phyloP scores from a whole-genome alignment of 37 sponge, comb jelly and placozoan species.

The Corticium candelabrum region DNA sequence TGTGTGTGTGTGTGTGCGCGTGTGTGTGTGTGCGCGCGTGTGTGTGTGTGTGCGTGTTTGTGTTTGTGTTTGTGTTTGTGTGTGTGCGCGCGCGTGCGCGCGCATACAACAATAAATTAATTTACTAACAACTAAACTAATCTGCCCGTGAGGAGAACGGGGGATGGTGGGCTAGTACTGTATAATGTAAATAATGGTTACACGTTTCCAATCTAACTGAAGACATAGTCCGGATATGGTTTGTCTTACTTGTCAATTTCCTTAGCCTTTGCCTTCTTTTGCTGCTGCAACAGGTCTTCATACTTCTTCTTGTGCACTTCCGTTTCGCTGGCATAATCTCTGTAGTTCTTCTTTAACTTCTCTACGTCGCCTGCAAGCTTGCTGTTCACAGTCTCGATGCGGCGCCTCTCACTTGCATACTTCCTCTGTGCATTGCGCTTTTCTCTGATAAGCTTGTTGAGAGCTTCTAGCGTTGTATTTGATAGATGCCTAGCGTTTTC shows the following conservation, averaged over 20 bases:
- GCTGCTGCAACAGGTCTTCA: constrained; percentile 6
- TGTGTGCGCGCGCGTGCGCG: too few relatives aligned
- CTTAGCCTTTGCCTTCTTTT: not conserved
- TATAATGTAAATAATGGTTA: too few relatives aligned
- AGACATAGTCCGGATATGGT: not conserved
- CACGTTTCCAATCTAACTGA: too few relatives aligned
- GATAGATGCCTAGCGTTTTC: not conserved
- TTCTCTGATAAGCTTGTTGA: not conserved
- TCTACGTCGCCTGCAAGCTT: constrained; percentile 20
- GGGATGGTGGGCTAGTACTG: too few relatives aligned
- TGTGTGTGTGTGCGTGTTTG: too few relatives aligned
- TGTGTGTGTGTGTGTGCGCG: too few relatives aligned
- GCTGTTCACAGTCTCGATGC: constrained; percentile 24
- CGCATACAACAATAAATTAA: too few relatives aligned
- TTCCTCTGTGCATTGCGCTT: not conserved
- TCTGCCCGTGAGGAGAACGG: too few relatives aligned
- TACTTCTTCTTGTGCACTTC: constrained; percentile 31
- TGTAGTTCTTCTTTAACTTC: constrained; percentile 25
- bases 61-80: too few relatives aligned
- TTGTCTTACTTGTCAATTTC: not conserved
- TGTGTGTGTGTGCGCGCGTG: too few relatives aligned
- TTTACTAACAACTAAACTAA: too few relatives aligned
- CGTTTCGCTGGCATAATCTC: constrained; percentile 10
- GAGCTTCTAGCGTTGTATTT: not conserved
- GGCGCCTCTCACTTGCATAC: constrained; percentile 19